phyloP scores from a whole-genome alignment of 1,140 invertebrate species.

The Drosophila ogumai region DNA sequence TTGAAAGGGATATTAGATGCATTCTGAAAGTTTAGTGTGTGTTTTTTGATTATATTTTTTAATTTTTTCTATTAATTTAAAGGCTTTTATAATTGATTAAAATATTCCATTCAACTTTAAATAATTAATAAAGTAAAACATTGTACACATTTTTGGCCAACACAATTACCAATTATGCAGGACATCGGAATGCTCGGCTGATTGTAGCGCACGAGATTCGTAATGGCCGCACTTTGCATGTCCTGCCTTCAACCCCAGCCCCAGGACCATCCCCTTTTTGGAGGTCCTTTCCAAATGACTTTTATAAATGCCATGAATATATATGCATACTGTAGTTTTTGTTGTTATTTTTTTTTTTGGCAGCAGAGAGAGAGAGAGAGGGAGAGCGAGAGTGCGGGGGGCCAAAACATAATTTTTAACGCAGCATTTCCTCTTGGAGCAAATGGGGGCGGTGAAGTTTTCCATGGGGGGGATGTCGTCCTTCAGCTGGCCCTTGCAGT shows the following conservation, averaged over 20 bases:
- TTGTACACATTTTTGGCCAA: neutral
- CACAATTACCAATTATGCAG: neutral
- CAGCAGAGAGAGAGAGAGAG: neutral
- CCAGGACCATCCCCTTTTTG: neutral
- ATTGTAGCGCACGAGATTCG: constrained; percentile 50
- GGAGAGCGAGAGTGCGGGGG: neutral
- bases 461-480: constrained; percentile 5
- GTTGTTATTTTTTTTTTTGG: constrained; percentile 35
- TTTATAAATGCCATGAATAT: constrained; percentile 82
- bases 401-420: constrained; percentile 76
- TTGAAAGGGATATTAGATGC: too few species aligned
- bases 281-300: constrained; percentile 67
- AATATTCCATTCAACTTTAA: neutral
- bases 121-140: neutral
- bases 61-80: too few species aligned
- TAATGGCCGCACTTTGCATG: constrained; percentile 72
- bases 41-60: too few species aligned
- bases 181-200: neutral
- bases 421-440: constrained; percentile 63
- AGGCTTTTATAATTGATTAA: neutral
- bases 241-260: constrained; percentile 2
- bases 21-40: too few species aligned
- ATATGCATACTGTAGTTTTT: constrained; percentile 38
- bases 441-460: neutral
- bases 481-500: constrained; percentile 51